These are phyloP conservation scores for Microctonus hyperodae DNA, from an alignment of 2,888 invertebrate species.

Conservation along the genomic window DNA sequence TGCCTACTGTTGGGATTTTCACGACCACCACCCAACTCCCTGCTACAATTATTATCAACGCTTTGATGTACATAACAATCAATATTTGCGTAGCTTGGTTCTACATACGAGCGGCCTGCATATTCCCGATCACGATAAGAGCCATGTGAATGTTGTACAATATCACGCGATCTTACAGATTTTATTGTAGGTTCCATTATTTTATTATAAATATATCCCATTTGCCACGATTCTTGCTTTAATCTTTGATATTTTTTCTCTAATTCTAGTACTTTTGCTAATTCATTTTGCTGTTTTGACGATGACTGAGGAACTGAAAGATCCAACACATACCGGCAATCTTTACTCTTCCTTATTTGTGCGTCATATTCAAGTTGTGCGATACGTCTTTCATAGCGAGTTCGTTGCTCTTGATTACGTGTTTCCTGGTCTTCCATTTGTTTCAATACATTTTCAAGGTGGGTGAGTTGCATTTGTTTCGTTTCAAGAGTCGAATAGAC, in stretches of 20 bases:
- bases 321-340: slow-evolving; percentile 53
- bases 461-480: slow-evolving; percentile 67
- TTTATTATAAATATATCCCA: slow-evolving; percentile 36
- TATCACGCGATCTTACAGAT: neutral
- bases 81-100: neutral
- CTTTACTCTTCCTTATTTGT: slow-evolving; percentile 44
- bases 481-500: slow-evolving; percentile 65
- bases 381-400: slow-evolving; percentile 68
- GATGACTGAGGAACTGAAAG: slow-evolving; percentile 1
- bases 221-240: slow-evolving; percentile 2
- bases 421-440: slow-evolving; percentile 68
- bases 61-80: slow-evolving; percentile 28
- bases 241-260: slow-evolving; percentile 18
- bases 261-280: neutral
- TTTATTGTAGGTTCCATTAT: slow-evolving; percentile 26
- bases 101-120: neutral
- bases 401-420: slow-evolving; percentile 68
- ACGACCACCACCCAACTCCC: slow-evolving; percentile 36
- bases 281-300: neutral
- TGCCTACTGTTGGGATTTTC: neutral
- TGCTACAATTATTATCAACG: slow-evolving; percentile 42
- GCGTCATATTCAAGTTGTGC: slow-evolving; percentile 67
- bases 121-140: neutral
- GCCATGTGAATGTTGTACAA: neutral
- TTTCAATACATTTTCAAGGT: slow-evolving; percentile 67